Base-by-base conservation (phyloP, 2,888 invertebrate genomes). In the Macrophya alboannulata region DNA sequence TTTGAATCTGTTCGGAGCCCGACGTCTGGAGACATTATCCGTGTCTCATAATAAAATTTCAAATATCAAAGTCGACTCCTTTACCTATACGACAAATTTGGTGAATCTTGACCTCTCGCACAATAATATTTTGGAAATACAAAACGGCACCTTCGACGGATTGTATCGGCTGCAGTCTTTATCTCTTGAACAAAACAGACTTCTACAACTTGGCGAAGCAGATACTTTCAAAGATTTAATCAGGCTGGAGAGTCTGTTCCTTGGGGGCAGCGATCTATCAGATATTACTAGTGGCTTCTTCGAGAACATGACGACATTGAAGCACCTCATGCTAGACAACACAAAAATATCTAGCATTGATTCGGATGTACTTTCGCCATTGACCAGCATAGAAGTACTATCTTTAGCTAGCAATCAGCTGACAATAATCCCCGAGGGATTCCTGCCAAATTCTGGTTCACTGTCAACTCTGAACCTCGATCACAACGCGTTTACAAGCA, bases 1-100 rank as follows among this genome's bases (percentile, higher is more conserved):
- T 9, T 40, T 91, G 31, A 89, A 86, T 51, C 87, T 92, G 5
- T 87, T 88, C 10, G 89, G 87, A 3, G 89, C 89, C 5, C 86
- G 76, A 9, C 89, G 89, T 77, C 59, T 92, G 4, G 86, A 87
- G 62, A 89, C 88, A 21, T 85, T 92, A 6, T 90, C 91, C 0
- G 21, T 91, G 6, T 86, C 90, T 0, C 85, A 86, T 15, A 92
- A 92, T 51, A 85, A 87, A n/a, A 89, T 92, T 10, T 68, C 72
- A 0, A 84, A 85, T 0, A 88, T 92, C 8, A 90, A 90, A 8
- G 82, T 86, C 4, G 87, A 90, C 59, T 88, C 91, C 10, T 91
- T 92, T 45, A 86, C 86, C 10, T 89, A 90, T 37, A 85, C 89
- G n/a, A 84, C 68, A 37, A 87, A 87, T 25, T 85, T 92, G 4